These are phyloP conservation scores for Kryptolebias ocellatus DNA, from an alignment of 2,797 vertebrate species.

Conservation along the genomic window DNA sequence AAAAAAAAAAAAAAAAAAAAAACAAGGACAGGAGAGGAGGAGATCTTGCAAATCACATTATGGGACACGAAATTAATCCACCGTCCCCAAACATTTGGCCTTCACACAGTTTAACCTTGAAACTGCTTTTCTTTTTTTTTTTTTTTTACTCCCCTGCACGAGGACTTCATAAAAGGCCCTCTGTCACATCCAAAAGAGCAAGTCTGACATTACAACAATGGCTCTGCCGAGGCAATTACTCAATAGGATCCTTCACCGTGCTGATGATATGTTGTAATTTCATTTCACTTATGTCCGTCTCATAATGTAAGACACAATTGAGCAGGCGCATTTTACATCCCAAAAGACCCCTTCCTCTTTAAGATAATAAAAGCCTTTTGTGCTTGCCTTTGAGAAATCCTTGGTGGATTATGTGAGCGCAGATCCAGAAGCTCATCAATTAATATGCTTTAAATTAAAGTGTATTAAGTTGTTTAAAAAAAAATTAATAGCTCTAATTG, in stretches of 20 bases:
- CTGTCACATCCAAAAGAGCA: slow-evolving; percentile 57
- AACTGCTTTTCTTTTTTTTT: slow-evolving; percentile 36
- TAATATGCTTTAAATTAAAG: slow-evolving; percentile 80
- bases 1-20: slow-evolving; percentile 31
- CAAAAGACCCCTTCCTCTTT: slow-evolving; percentile 78
- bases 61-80: slow-evolving; percentile 79
- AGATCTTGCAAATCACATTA: slow-evolving; percentile 79
- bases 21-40: slow-evolving; percentile 72
- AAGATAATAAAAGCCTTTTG: slow-evolving; percentile 80
- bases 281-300: slow-evolving; percentile 78
- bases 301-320: slow-evolving; percentile 75
- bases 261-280: slow-evolving; percentile 78
- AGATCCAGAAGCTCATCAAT: slow-evolving; percentile 75
- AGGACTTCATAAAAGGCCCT: slow-evolving; percentile 49
- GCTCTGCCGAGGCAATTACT: slow-evolving; percentile 71
- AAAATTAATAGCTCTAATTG: slow-evolving; percentile 78
- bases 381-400: slow-evolving; percentile 82
- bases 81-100: slow-evolving; percentile 74
- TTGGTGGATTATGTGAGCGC: slow-evolving; percentile 73
- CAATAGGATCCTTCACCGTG: slow-evolving; percentile 66
- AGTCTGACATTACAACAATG: slow-evolving; percentile 69
- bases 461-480: slow-evolving; percentile 77
- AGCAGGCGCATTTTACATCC: slow-evolving; percentile 64
- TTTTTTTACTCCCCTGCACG: slow-evolving; percentile 53
- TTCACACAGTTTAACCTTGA: slow-evolving; percentile 77